Evolutionary conservation across 1,140 invertebrate species (phyloP), one percentile per base, ranked within the genome.

Genomic region (Cydia strobilella): DNA sequence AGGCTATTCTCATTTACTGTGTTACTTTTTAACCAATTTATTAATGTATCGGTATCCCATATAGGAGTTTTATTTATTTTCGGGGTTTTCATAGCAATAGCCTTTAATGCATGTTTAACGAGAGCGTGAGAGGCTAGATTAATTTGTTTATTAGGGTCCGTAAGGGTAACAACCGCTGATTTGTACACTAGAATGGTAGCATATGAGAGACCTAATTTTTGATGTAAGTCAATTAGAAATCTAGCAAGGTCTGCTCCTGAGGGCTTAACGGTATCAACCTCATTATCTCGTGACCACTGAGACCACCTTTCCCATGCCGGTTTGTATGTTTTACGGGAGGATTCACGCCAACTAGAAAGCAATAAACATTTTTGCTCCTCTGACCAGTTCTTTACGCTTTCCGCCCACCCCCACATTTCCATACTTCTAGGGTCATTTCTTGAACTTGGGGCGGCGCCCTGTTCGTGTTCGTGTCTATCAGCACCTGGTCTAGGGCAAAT

Each of bases 131-230:
- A 54, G 3, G 42, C 39, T 1, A 76, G 12, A 74, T 48, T 51
- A 54, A 31, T 0, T 25, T 59, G 3, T 20, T 59, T 18, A 39
- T 54, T 7, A 23, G 45, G 20, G 63, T 80, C 39, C 1, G 65
- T 76, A 23, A 81, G 69, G 5, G 82, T 81, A 7, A 75, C 42
- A 48, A 83, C 72, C 3, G 76, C 79, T 2, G 80, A 84, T 42
- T 81, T 84, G 20, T 84, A 75, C 2, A 80, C 75, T 20, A 82
- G 42, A 65, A 82, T 83, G 2, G 79, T 83, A 71, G 65, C 73
- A 59, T 80, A 80, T 4, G 82, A 73, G 5, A 84, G 63, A 10
- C 75, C 75, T 59, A 63, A 25, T 42, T 77, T 65, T 39, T 59
- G 42, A 74, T 76, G 77, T 20, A 82, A 54, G 65, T 82, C 66